Percentiles rank a stretch among this genome's conserved stretches.
Evolutionary conservation across 2,888 invertebrate genomes (phyloP).

Genomic region (Rhamnusium bicolor): DNA sequence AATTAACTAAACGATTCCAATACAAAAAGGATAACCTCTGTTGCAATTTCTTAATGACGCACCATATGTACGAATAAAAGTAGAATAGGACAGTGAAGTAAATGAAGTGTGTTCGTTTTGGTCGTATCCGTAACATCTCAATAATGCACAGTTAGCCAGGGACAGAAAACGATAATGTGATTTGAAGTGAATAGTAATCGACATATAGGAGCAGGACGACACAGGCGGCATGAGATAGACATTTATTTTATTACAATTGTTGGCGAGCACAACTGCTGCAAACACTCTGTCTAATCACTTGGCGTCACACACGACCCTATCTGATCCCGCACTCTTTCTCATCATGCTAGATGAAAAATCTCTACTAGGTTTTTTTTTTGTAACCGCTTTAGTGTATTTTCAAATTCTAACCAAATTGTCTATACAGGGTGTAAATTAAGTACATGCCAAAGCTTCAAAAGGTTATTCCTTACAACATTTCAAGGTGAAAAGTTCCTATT

Average conservation of each 20-base stretch:
- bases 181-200: conserved; percentile 66
- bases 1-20: not conserved
- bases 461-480: no score
- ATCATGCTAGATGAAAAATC: not conserved
- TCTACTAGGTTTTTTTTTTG: not conserved
- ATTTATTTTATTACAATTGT: conserved; percentile 67
- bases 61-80: conserved; percentile 34
- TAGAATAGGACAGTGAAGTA: conserved; percentile 7
- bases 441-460: no score
- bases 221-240: conserved; percentile 65
- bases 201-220: conserved; percentile 59
- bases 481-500: no score
- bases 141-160: conserved; percentile 52
- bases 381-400: not conserved
- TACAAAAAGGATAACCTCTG: conserved; percentile 17
- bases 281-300: conserved; percentile 65
- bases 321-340: conserved; percentile 7
- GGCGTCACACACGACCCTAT: conserved; percentile 41
- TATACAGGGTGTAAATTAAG: no score
- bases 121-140: conserved; percentile 50
- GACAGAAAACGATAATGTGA: conserved; percentile 57
- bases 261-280: conserved; percentile 64
- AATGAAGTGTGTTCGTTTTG: conserved; percentile 50
- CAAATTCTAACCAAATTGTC: no score
- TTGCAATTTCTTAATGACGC: conserved; percentile 38